Conservation (phyloP, 2,113 vertebrate genomes). For the Empidonax alnorum region DNA sequence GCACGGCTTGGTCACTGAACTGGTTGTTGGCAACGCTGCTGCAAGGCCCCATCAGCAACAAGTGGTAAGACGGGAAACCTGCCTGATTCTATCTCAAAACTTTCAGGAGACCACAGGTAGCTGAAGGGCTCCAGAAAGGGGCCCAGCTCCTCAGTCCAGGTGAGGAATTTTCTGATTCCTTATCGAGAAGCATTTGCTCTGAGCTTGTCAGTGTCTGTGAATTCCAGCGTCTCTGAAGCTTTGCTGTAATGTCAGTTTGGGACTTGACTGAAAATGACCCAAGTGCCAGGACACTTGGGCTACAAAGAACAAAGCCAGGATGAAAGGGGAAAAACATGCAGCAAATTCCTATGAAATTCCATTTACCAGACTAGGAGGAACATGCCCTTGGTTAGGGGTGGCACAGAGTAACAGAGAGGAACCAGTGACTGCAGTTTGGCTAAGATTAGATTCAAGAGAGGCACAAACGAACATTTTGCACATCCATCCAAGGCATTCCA, state of each 20-base stretch:
- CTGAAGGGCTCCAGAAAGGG: conserved; percentile 18
- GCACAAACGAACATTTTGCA: conserved; percentile 66
- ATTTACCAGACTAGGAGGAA: conserved; percentile 51
- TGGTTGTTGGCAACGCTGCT: neutral
- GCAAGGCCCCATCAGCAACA: neutral
- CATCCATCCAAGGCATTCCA: conserved; percentile 70
- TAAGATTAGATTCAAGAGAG: conserved; percentile 58
- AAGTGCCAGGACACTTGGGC: neutral
- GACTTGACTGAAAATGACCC: conserved; percentile 22
- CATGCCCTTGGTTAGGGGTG: conserved; percentile 30
- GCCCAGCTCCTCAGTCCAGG: neutral
- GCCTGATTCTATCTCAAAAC: neutral
- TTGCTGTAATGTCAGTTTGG: conserved; percentile 21
- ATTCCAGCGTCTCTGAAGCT: conserved; percentile 27
- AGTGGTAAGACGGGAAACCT: neutral
- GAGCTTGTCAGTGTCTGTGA: conserved; percentile 24
- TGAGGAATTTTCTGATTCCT: conserved; percentile 17
- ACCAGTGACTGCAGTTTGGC: conserved; percentile 21
- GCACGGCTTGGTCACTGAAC: neutral
- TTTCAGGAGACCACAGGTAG: neutral
- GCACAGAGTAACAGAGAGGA: neutral
- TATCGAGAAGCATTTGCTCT: neutral
- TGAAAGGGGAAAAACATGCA: conserved; percentile 56
- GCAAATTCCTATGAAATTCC: conserved; percentile 55
- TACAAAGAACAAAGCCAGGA: conserved; percentile 55